A percentile compares a stretch with the other conserved stretches of the same genome.
phyloP scores from a whole-genome alignment of 2,797 vertebrate species.

The Eulemur rubriventer region DNA sequence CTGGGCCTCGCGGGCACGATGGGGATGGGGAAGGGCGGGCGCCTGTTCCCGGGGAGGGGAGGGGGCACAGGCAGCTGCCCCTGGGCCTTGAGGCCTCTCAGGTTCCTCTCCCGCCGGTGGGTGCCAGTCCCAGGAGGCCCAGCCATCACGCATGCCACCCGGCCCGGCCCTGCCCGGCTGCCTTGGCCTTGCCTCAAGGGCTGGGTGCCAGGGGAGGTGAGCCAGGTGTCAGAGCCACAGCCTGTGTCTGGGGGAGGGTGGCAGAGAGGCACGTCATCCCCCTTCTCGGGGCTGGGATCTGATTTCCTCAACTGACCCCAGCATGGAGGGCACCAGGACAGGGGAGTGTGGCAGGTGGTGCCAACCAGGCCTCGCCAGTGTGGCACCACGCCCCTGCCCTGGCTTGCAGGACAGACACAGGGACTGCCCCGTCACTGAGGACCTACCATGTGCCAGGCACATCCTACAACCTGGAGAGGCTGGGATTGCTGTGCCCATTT shows the following conservation, averaged over 20 bases:
- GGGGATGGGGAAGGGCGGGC: not conserved
- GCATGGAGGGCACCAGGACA: not conserved
- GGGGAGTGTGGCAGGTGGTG: not conserved
- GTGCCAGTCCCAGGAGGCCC: not conserved
- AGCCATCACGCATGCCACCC: not conserved
- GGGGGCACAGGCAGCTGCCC: too few species aligned
- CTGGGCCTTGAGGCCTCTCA: fast-evolving
- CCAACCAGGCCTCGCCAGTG: not conserved
- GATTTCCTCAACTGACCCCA: constrained; percentile 36
- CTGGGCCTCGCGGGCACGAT: not conserved
- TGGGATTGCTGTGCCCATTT: not conserved
- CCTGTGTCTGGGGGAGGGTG: constrained; percentile 1
- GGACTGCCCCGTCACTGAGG: not conserved
- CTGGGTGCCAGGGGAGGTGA: constrained; percentile 59
- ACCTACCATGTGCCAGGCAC: not conserved
- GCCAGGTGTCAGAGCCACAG: constrained; percentile 56
- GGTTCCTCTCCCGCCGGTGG: not conserved
- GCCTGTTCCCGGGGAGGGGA: fast-evolving
- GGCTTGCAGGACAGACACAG: not conserved
- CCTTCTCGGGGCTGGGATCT: not conserved
- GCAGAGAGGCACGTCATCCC: not conserved
- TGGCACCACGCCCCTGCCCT: not conserved
- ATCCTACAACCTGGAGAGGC: not conserved
- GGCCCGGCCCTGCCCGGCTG: not conserved
- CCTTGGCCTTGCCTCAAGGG: constrained; percentile 39